phyloP scores from a whole-genome alignment of 2,888 invertebrate genomes.

The Crematogaster levior region DNA sequence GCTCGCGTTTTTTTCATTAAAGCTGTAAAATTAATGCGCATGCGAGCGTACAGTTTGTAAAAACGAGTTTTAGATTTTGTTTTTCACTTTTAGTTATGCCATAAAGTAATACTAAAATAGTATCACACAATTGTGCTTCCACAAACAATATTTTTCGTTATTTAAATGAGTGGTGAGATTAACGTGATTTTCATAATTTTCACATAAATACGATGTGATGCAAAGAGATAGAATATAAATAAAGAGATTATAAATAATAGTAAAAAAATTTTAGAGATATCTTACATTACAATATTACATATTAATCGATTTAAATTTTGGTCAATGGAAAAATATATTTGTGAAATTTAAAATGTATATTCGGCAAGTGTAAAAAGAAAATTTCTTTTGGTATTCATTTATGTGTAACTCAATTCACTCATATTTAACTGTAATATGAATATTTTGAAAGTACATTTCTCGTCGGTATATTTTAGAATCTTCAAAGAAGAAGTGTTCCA shows the following conservation, averaged over 20 bases:
- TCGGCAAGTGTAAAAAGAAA: neutral
- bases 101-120: constrained; percentile 26
- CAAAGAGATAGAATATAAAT: no score
- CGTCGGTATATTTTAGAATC: neutral
- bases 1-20: constrained; percentile 48
- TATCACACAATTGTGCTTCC: constrained; percentile 1
- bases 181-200: neutral
- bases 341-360: neutral
- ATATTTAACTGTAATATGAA: constrained; percentile 15
- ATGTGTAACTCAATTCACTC: neutral
- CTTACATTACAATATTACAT: neutral
- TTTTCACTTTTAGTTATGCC: constrained; percentile 13
- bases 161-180: neutral
- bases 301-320: neutral
- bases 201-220: neutral
- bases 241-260: neutral
- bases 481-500: neutral
- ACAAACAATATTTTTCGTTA: neutral
- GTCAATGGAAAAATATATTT: neutral
- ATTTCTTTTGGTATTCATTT: neutral
- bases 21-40: constrained; percentile 41
- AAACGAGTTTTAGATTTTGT: constrained; percentile 36
- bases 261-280: neutral
- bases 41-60: constrained; percentile 41
- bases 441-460: neutral